Conservation (phyloP, 2,888 invertebrate species). For the Coelinius sp. region DNA sequence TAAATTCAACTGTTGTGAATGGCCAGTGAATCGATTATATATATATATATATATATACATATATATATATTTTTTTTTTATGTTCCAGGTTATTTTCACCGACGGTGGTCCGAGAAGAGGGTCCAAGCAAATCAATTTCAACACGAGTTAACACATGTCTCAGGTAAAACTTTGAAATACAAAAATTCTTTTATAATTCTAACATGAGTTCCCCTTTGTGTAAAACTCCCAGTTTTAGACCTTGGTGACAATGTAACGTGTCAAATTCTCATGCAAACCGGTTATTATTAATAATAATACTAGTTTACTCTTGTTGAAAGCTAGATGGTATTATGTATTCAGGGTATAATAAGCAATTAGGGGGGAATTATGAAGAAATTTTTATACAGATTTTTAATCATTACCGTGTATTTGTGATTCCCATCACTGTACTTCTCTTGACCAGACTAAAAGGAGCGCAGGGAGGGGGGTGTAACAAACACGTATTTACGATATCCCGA, state of each 20-base stretch:
- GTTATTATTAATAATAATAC: slow-evolving; percentile 32
- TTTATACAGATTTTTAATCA: not conserved
- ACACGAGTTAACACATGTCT: not conserved
- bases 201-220: not conserved
- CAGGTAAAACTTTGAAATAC: not conserved
- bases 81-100: not conserved
- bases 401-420: not conserved
- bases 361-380: not conserved
- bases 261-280: slow-evolving; percentile 30
- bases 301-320: not conserved
- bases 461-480: slow-evolving; percentile 11
- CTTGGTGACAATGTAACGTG: slow-evolving; percentile 23
- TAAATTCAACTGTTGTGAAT: slow-evolving; percentile 1
- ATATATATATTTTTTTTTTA: slow-evolving; percentile 6
- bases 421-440: slow-evolving; percentile 9
- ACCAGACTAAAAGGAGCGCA: slow-evolving; percentile 2
- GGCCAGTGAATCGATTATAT: not conserved
- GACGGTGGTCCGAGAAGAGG: slow-evolving; percentile 28
- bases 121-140: not conserved
- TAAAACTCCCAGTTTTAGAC: not conserved
- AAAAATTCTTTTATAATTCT: slow-evolving; percentile 5
- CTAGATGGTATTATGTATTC: not conserved
- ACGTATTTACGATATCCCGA: slow-evolving; percentile 23
- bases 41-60: not conserved
- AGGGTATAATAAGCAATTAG: slow-evolving; percentile 3